Evolutionary conservation across 1,140 invertebrate species (phyloP), one percentile per base, ranked within the genome.

Genomic region (Drosophila leontia): DNA sequence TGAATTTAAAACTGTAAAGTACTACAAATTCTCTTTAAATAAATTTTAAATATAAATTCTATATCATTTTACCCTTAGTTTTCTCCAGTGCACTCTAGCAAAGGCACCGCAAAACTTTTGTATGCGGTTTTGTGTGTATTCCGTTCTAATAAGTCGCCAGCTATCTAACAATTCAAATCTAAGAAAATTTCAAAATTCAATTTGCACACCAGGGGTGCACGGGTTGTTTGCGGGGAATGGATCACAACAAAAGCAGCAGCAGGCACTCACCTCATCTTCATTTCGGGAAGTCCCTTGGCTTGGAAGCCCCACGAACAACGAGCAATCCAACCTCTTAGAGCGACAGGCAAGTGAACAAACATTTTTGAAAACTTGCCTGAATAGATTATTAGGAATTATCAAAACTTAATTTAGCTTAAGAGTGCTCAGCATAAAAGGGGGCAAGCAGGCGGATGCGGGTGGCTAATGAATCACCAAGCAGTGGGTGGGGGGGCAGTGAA

Each of bases 351-450:
- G 75, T 81, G 85, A 88, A 75, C 85, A 90, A 84, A 81, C 78
- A 83, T 78, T 90, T 90, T 75, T 79, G 64, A 75, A 87, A 91
- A 91, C 78, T 91, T 91, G 61, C 47, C 67, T 85, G 78, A 91
- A 91, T 91, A 80, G 88, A 91, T 91, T 91, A 91, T 91, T 91
- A 85, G 84, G 88, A 88, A 91, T 91, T 91, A 91, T 91, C 76
- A 78, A 78, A 91, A 91, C 88, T 91, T 91, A 88, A 88, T 91
- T 91, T 88, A 85, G 83, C 83, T 91, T 72, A 87, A 79, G 78
- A 79, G 80, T 58, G 37, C 39, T 35, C 29, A 56, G 7, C 45
- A 12, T 6, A 72, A 65, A 47, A 29, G 63, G 37, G 41, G 58
- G n/a, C 11, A 47, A 34, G 32, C 41, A 34, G 44, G 41, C 19